Percentiles rank a stretch among this genome's conserved stretches.
Evolutionary conservation across 2,113 vertebrate species (phyloP).

Genomic region (Athene noctua): DNA sequence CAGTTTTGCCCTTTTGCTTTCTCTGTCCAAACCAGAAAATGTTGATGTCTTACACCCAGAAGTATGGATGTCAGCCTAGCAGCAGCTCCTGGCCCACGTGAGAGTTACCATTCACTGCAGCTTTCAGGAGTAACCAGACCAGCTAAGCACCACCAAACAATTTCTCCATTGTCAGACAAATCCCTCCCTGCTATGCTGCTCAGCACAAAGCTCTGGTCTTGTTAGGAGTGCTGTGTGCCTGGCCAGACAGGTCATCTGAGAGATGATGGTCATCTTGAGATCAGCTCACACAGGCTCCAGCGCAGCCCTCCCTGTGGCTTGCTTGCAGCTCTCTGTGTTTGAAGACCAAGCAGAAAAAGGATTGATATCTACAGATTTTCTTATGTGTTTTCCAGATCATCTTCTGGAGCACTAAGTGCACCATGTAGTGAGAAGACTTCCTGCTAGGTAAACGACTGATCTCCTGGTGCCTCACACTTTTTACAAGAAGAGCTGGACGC

Average conservation of each 20-base stretch:
- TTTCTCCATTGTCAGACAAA: background rate
- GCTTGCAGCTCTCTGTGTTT: background rate
- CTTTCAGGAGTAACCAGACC: background rate
- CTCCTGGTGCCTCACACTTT: background rate
- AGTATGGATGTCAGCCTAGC: background rate
- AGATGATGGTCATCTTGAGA: no score
- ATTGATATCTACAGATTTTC: background rate
- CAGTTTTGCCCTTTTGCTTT: background rate
- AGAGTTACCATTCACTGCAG: background rate
- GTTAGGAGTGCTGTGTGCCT: background rate
- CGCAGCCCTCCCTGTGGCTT: background rate
- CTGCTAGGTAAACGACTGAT: background rate
- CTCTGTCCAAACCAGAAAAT: background rate
- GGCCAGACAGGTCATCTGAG: no score
- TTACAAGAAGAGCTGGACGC: background rate
- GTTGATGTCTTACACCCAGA: background rate
- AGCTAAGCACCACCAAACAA: background rate
- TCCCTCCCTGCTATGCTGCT: background rate
- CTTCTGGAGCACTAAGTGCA: background rate
- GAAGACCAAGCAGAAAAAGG: background rate
- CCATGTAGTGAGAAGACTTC: background rate
- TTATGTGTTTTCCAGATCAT: background rate
- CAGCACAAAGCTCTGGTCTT: background rate
- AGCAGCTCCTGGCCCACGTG: background rate
- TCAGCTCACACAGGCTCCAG: background rate